phyloP scores from a whole-genome alignment of 1,140 invertebrate genomes.

The Drosophila bocki region DNA sequence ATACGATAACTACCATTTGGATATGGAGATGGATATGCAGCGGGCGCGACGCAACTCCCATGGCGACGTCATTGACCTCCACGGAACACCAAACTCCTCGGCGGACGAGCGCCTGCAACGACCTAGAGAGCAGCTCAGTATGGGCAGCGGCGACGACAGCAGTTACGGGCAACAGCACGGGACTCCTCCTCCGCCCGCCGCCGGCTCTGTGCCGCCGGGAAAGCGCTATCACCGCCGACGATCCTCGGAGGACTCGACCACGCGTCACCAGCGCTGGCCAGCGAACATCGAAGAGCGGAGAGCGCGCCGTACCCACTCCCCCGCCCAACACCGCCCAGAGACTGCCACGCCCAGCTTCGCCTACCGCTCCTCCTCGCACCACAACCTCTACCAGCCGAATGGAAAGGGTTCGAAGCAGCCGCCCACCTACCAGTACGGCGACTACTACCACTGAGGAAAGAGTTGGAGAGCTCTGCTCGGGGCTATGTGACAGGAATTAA shows the following conservation, averaged over 20 bases:
- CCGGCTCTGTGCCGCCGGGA: conserved; percentile 25
- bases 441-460: conserved; percentile 56
- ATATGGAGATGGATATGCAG: conserved; percentile 68
- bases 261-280: conserved; percentile 76
- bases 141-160: conserved; percentile 67
- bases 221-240: conserved; percentile 79
- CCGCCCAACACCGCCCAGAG: conserved; percentile 70
- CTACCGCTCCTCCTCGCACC: conserved; percentile 86
- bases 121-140: conserved; percentile 31
- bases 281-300: conserved; percentile 82
- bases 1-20: conserved; percentile 66
- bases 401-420: conserved; percentile 58
- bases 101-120: conserved; percentile 67
- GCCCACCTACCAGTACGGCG: conserved; percentile 79
- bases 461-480: neutral
- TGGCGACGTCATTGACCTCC: conserved; percentile 69
- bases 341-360: conserved; percentile 62
- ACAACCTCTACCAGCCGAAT: conserved; percentile 85
- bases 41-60: conserved; percentile 57
- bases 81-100: conserved; percentile 70
- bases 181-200: conserved; percentile 8
- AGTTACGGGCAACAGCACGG: conserved; percentile 62
- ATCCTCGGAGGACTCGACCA: conserved; percentile 77
- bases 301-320: conserved; percentile 82
- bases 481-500: conserved; percentile 18